Evolutionary conservation across 2,888 invertebrate genomes (phyloP).

Genomic region (Neuroscelio doddi): DNA sequence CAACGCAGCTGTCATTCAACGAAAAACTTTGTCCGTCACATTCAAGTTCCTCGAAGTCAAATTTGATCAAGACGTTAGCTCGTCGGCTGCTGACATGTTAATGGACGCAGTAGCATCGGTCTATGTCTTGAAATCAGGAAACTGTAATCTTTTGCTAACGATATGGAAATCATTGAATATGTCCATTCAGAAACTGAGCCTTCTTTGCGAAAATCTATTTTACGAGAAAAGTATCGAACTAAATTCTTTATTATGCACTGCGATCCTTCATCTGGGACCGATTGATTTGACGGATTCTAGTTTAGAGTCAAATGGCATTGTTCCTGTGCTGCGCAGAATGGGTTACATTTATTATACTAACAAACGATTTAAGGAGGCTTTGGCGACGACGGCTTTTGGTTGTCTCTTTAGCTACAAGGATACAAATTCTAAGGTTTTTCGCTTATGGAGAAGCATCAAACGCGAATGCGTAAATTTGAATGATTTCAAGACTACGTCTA

Average conservation of each 20-base stretch:
- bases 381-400: conserved; percentile 56
- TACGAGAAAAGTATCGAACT: conserved; percentile 50
- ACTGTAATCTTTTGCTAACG: conserved; percentile 53
- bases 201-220: conserved; percentile 45
- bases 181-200: conserved; percentile 56
- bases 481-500: conserved; percentile 46
- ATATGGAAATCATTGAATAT: conserved; percentile 56
- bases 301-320: conserved; percentile 48
- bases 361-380: conserved; percentile 57
- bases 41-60: conserved; percentile 34
- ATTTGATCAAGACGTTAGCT: conserved; percentile 38
- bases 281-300: conserved; percentile 33
- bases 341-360: conserved; percentile 48
- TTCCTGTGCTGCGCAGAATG: conserved; percentile 50
- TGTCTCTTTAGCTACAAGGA: conserved; percentile 54
- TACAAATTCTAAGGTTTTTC: conserved; percentile 56
- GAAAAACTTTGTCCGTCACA: conserved; percentile 41
- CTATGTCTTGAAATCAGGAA: conserved; percentile 43
- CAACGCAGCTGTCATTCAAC: conserved; percentile 42
- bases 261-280: conserved; percentile 51
- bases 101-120: conserved; percentile 44
- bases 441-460: conserved; percentile 62
- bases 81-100: conserved; percentile 31
- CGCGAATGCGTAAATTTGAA: conserved; percentile 43
- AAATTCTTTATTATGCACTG: conserved; percentile 50